Percentiles rank a stretch among this genome's conserved stretches.
Evolutionary conservation across 2,113 vertebrate genomes (phyloP).

Genomic region (Caranx ignobilis): DNA sequence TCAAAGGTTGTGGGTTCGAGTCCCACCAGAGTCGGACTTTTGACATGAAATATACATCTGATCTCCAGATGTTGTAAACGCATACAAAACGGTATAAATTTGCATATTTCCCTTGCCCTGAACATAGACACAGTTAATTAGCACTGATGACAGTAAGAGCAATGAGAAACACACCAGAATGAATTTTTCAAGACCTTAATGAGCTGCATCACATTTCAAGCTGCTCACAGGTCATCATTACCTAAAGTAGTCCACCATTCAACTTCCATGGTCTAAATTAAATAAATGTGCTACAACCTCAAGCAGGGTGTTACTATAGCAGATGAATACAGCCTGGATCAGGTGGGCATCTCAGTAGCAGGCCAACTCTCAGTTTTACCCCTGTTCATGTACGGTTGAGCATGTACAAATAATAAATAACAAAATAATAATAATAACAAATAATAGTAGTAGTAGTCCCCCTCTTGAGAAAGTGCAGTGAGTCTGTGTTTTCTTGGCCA

Average conservation of each 20-base stretch:
- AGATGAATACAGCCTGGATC: neutral
- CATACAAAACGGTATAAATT: too few relatives aligned
- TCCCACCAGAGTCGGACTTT: conserved; percentile 67
- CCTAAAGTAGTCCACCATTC: too few relatives aligned
- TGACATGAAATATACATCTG: neutral
- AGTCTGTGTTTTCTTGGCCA: neutral
- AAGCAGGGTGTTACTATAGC: neutral
- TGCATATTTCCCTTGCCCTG: too few relatives aligned
- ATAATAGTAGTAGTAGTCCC: neutral
- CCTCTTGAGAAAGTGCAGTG: neutral
- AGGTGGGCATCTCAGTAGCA: neutral
- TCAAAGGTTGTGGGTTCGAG: conserved; percentile 76
- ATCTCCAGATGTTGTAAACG: too few relatives aligned
- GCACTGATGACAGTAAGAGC: too few relatives aligned
- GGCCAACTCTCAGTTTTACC: neutral
- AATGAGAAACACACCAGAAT: too few relatives aligned
- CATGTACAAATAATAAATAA: neutral
- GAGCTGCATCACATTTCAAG: too few relatives aligned
- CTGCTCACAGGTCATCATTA: too few relatives aligned
- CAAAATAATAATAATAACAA: neutral
- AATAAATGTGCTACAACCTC: neutral
- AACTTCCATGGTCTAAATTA: too few relatives aligned
- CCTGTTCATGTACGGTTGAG: neutral
- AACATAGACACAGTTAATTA: too few relatives aligned
- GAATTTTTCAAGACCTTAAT: too few relatives aligned